Base-by-base conservation (phyloP, 2,113 vertebrate genomes). In the Monopterus albus region DNA sequence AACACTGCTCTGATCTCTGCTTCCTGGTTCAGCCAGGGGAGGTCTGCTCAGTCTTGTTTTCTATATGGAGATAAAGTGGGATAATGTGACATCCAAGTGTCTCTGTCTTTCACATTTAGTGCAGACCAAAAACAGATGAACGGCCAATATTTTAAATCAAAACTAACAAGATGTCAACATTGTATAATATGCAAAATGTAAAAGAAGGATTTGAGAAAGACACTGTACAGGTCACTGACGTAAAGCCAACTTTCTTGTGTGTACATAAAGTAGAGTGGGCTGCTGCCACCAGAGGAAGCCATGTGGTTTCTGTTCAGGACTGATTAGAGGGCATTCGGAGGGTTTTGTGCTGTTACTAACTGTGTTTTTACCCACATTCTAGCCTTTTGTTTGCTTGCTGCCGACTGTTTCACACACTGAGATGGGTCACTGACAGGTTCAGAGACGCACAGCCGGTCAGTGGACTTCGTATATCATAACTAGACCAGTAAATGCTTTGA, bases 301-400 rank as follows among this genome's bases (percentile, higher is more conserved):
- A 8, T 55, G 75, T 59, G 56, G 63, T 7, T 63, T 80, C 76
- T 87, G 79, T 66, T 50, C 25, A 39, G 20, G 51, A 53, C 56
- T 85, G 84, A 91, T 87, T 70, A 88, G 58, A 71, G 17, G 35
- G 15, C 36, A 45, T 6, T 58, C 2, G 14, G 17, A 25, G 7
- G 20, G n/a, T 53, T 23, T 70, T 58, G 64, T 58, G 18, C 10
- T 39, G 6, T 43, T 21, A 61, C 26, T 40, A 68, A 57, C 55
- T 2, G 55, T 25, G 25, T 38, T 12, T 17, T 62, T 81, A 62
- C 42, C n/a, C 28, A 57, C 33, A 70, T 36, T 9, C 5, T 46
- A 18, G 2, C 14, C 7, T 28, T 53, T 49, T 21, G 42, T 51
- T 20, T 46, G 42, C 7, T 36, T 21, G 8, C 60, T 61, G 43